Evolutionary conservation across 1,140 invertebrate genomes (phyloP).

Genomic region (Lasioglossum baleicum): DNA sequence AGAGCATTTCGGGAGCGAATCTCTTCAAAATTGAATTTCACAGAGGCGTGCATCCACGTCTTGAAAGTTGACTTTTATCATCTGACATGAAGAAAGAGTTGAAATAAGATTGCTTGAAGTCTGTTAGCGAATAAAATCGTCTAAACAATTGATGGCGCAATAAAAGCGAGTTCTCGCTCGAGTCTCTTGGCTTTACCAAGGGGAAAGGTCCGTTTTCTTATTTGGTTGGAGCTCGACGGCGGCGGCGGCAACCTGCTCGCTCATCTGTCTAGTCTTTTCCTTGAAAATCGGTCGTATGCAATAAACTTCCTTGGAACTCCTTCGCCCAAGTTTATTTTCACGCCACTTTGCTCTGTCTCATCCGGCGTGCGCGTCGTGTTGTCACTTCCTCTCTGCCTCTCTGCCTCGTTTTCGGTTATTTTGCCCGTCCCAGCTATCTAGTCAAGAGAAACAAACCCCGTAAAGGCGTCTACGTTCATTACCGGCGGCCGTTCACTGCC

Average conservation of each 20-base stretch:
- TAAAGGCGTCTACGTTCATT: constrained; percentile 28
- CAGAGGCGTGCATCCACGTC: too few relatives aligned
- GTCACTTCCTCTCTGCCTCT: constrained; percentile 38
- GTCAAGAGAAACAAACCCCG: constrained; percentile 28
- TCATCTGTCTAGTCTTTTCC: neutral
- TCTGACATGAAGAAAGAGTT: too few relatives aligned
- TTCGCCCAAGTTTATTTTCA: constrained; percentile 40
- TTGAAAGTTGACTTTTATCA: too few relatives aligned
- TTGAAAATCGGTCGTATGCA: constrained; percentile 45
- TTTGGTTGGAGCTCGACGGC: neutral
- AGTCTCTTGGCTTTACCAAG: too few relatives aligned
- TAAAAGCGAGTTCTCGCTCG: too few relatives aligned
- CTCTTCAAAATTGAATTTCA: too few relatives aligned
- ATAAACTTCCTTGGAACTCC: constrained; percentile 33
- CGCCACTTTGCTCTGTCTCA: constrained; percentile 36
- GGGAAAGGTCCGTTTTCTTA: neutral
- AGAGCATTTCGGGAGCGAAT: too few relatives aligned
- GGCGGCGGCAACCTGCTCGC: constrained; percentile 2
- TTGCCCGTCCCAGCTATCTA: constrained; percentile 20
- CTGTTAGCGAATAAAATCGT: too few relatives aligned
- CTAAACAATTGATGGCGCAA: too few relatives aligned
- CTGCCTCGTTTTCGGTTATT: constrained; percentile 38
- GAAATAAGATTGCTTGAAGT: too few relatives aligned
- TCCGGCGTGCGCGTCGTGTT: constrained; percentile 11
- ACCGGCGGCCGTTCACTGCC: constrained; percentile 4